phyloP scores from a whole-genome alignment of 2,797 vertebrate species.

The Heliangelus exortis region DNA sequence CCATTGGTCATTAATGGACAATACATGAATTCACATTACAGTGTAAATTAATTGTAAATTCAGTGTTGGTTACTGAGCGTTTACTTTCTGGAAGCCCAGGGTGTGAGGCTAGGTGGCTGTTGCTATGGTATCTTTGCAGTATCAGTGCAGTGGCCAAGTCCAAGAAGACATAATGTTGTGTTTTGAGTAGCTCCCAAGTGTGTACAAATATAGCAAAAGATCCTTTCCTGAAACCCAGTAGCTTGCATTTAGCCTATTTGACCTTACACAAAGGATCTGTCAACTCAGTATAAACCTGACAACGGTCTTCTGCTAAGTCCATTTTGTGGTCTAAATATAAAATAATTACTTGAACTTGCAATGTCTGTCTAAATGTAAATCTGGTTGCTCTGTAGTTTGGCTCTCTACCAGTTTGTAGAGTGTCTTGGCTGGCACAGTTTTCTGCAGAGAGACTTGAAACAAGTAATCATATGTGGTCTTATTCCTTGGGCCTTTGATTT shows the following conservation, averaged over 20 bases:
- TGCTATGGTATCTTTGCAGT: not conserved
- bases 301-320: not conserved
- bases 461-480: not conserved
- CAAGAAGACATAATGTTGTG: not conserved
- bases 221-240: not conserved
- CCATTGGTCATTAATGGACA: too few relatives aligned
- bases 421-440: not conserved
- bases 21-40: too few relatives aligned
- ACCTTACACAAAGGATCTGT: not conserved
- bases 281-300: not conserved
- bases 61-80: not conserved
- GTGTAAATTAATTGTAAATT: not conserved
- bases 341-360: not conserved
- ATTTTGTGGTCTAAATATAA: not conserved
- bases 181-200: not conserved
- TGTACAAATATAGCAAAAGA: not conserved
- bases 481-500: conserved; percentile 26
- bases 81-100: not conserved
- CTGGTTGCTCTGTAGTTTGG: not conserved
- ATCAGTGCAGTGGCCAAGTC: not conserved
- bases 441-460: not conserved
- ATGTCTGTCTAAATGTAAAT: not conserved
- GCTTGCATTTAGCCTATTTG: not conserved
- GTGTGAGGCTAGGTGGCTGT: not conserved
- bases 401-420: not conserved